Percentiles rank a stretch among this genome's conserved stretches.
Conservation (phyloP, 2,797 vertebrate genomes). For the Poeciliopsis paucimaculata region DNA sequence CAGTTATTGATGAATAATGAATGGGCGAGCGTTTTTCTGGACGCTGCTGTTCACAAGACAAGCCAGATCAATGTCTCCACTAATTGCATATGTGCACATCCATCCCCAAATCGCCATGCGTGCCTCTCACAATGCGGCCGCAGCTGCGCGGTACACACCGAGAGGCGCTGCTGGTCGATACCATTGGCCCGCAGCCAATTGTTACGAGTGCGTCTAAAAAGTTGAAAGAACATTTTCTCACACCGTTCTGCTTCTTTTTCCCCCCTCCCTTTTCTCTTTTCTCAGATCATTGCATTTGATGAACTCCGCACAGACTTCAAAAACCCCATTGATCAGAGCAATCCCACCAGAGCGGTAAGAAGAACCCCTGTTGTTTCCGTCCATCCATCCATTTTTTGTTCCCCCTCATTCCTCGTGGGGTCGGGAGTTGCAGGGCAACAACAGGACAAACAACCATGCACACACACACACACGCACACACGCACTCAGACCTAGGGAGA, state of each 20-base stretch:
- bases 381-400: too few species aligned
- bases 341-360: slow-evolving; percentile 95
- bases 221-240: slow-evolving; percentile 21
- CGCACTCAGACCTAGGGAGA: too few species aligned
- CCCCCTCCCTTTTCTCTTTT: too few species aligned
- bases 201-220: background rate
- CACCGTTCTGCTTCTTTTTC: slow-evolving; percentile 22
- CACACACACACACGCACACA: too few species aligned
- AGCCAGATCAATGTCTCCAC: slow-evolving; percentile 4
- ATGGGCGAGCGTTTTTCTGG: background rate
- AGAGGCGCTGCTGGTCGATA: background rate
- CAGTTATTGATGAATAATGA: background rate
- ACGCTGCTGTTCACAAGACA: background rate
- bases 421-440: too few species aligned
- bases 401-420: too few species aligned
- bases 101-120: slow-evolving; percentile 36
- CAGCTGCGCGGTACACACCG: slow-evolving; percentile 34
- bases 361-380: slow-evolving; percentile 64
- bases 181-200: background rate
- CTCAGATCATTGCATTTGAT: slow-evolving; percentile 93
- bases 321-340: slow-evolving; percentile 96
- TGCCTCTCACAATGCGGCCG: slow-evolving; percentile 24
- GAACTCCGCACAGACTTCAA: slow-evolving; percentile 95
- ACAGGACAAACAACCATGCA: too few species aligned
- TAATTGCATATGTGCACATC: slow-evolving; percentile 35